A percentile compares a stretch with the other conserved stretches of the same genome.
Conservation (phyloP, 1,140 invertebrate genomes). For the Eupeodes corollae region DNA sequence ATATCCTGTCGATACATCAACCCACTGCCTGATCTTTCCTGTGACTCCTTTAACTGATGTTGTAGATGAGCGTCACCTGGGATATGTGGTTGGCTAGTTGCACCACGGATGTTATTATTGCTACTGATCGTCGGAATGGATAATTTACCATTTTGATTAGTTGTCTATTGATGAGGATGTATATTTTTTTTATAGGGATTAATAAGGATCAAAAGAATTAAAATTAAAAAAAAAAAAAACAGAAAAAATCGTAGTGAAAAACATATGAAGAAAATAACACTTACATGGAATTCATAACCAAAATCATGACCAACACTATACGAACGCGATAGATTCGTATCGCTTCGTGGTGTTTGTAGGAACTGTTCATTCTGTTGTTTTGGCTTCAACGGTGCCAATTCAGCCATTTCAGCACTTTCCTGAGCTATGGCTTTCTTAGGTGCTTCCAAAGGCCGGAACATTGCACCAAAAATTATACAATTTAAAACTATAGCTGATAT, state of each 20-base stretch:
- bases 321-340: conserved; percentile 19
- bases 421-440: conserved; percentile 10
- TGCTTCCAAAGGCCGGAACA: conserved; percentile 61
- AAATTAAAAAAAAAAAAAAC: no score
- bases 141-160: no score
- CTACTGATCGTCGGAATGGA: conserved; percentile 14
- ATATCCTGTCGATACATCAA: conserved; percentile 78
- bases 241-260: no score
- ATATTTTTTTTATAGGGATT: no score
- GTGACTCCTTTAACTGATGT: conserved; percentile 16
- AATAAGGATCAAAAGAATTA: no score
- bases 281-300: conserved; percentile 7
- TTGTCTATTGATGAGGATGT: no score
- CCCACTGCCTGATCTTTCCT: conserved; percentile 45
- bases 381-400: conserved; percentile 25
- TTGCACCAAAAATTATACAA: conserved; percentile 70
- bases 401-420: conserved; percentile 20
- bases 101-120: conserved; percentile 20
- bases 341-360: conserved; percentile 20
- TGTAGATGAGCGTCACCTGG: neutral
- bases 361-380: conserved; percentile 20
- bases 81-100: conserved; percentile 27
- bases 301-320: conserved; percentile 30
- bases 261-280: no score
- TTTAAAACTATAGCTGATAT: conserved; percentile 69